These are phyloP conservation scores for Lutjanus erythropterus DNA, from an alignment of 2,113 vertebrate species.

Conservation along the genomic window DNA sequence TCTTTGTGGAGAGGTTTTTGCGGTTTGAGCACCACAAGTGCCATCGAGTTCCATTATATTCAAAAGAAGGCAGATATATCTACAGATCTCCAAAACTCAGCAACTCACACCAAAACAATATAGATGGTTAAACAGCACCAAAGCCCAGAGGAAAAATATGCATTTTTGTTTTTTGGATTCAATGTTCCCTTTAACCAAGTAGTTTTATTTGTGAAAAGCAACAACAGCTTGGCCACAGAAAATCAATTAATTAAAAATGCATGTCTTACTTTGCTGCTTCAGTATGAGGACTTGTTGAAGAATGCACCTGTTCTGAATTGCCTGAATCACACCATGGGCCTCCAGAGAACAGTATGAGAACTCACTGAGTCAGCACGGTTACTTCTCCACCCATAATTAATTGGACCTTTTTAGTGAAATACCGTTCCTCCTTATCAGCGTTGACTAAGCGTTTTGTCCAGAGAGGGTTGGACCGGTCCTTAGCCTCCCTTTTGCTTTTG, in stretches of 20 bases:
- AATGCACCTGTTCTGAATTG: conserved; percentile 26
- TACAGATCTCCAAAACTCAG: no score
- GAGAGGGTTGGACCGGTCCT: conserved; percentile 3
- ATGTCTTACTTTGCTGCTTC: not conserved
- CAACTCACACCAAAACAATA: no score
- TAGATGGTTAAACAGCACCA: no score
- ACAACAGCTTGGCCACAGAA: not conserved
- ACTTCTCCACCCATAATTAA: conserved; percentile 35
- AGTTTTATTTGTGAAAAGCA: not conserved
- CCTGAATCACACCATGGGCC: not conserved
- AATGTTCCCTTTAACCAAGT: not conserved
- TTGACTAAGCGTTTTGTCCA: conserved; percentile 53
- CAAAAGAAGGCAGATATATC: no score
- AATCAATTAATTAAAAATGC: not conserved
- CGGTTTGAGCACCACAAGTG: no score
- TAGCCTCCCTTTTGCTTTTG: not conserved
- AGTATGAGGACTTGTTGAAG: not conserved
- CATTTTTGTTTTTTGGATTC: no score
- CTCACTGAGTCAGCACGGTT: conserved; percentile 46
- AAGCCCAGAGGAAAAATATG: no score
- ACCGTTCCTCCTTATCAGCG: conserved; percentile 30
- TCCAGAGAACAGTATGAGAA: not conserved
- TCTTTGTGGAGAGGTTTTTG: no score
- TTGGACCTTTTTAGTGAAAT: conserved; percentile 28
- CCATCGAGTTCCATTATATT: no score